A percentile compares a stretch with the other conserved stretches of the same genome.
Evolutionary conservation across 1,140 invertebrate species (phyloP).

Genomic region (Phymorhynchus buccinoides): DNA sequence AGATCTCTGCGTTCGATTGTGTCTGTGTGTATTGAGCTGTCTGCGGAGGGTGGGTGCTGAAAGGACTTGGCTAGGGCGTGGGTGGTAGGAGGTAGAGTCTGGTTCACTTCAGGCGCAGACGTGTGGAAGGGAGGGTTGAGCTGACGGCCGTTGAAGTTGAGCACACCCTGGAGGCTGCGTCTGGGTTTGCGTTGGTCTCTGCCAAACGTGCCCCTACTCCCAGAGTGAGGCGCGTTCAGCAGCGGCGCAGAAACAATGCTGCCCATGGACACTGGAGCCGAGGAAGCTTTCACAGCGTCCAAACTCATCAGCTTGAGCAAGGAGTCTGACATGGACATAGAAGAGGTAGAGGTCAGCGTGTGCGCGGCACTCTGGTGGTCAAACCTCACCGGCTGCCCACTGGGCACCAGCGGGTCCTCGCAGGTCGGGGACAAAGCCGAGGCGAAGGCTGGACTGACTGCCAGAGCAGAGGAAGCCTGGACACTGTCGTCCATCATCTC

Average conservation of each 20-base stretch:
- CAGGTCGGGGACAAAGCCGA: background rate
- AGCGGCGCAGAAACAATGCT: background rate
- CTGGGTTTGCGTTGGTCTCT: background rate
- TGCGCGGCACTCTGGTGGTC: background rate
- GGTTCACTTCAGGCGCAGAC: conserved; percentile 5
- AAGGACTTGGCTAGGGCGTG: background rate
- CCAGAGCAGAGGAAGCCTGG: conserved; percentile 23
- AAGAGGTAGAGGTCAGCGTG: background rate
- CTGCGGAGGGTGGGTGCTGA: background rate
- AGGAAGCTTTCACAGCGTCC: conserved; percentile 22
- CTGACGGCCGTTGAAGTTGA: background rate
- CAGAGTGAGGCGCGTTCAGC: background rate
- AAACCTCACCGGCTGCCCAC: background rate
- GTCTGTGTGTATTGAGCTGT: background rate
- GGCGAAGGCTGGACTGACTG: background rate
- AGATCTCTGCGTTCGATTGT: background rate
- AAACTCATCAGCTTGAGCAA: conserved; percentile 27
- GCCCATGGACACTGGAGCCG: background rate
- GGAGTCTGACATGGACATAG: conserved; percentile 28
- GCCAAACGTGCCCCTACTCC: background rate
- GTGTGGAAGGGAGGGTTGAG: background rate
- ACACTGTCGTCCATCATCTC: conserved; percentile 42
- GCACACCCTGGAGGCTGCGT: background rate
- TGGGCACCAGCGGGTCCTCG: conserved; percentile 14
- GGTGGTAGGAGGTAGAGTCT: conserved; percentile 6